These are phyloP conservation scores for Ethmia dodecea DNA, from an alignment of 2,888 invertebrate genomes.

Conservation along the genomic window DNA sequence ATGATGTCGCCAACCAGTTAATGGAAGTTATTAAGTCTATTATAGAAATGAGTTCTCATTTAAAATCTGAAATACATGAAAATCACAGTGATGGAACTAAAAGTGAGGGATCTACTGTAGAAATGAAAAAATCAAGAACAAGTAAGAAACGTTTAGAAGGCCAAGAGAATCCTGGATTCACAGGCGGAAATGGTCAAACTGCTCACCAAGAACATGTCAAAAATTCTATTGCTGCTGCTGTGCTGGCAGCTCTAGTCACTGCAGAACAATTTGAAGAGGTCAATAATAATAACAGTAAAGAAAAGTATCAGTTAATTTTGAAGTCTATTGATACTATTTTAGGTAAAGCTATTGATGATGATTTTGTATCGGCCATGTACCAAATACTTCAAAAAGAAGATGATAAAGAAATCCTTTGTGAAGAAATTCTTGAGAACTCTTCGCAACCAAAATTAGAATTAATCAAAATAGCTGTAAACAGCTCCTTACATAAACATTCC, in stretches of 20 bases:
- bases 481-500: conserved; percentile 57
- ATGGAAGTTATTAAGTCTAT: conserved; percentile 71
- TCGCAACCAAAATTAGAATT: conserved; percentile 80
- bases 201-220: conserved; percentile 70
- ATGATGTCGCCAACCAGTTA: conserved; percentile 70
- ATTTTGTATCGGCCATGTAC: conserved; percentile 67
- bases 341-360: conserved; percentile 66
- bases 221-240: conserved; percentile 73
- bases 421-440: conserved; percentile 69
- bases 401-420: conserved; percentile 61
- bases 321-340: conserved; percentile 73
- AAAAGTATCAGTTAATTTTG: conserved; percentile 67
- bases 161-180: conserved; percentile 30
- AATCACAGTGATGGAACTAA: conserved; percentile 25
- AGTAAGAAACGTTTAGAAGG: conserved; percentile 44
- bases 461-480: conserved; percentile 75
- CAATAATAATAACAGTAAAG: conserved; percentile 67
- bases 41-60: conserved; percentile 70
- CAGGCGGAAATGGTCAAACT: conserved; percentile 40
- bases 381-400: conserved; percentile 70
- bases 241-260: conserved; percentile 68
- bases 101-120: conserved; percentile 29
- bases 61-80: conserved; percentile 60
- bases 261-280: conserved; percentile 71
- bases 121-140: conserved; percentile 45